Percentiles rank a stretch among this genome's conserved stretches.
These are phyloP conservation scores for Ptychodera flava DNA, from an alignment of 35 echinoderm and acorn worm species.

Conservation along the genomic window DNA sequence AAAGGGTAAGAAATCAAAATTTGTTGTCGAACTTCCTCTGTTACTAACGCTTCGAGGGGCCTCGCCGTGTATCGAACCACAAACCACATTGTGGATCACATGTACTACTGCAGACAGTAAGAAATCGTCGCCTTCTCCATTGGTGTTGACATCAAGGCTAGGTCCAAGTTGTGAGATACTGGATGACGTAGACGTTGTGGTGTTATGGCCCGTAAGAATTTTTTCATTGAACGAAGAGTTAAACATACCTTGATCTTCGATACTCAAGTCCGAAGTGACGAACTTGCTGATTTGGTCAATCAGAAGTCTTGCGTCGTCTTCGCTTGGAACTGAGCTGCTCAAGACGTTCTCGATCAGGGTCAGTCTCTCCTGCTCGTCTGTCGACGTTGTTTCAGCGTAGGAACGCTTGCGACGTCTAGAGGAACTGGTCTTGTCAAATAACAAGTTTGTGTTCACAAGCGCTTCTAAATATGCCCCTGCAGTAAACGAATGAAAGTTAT, in stretches of 20 bases:
- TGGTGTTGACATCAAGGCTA: no score
- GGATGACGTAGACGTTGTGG: no score
- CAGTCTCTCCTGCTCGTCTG: constrained; percentile 20
- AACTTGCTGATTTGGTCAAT: constrained; percentile 50
- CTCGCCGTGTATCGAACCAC: no score
- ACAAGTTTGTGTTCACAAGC: constrained; percentile 43
- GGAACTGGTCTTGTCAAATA: not conserved
- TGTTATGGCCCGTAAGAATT: no score
- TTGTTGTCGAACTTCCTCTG: no score
- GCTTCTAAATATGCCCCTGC: constrained; percentile 53
- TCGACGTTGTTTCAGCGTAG: constrained; percentile 17
- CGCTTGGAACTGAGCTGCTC: constrained; percentile 42
- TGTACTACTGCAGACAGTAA: no score
- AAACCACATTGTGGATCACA: no score
- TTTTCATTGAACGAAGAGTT: no score
- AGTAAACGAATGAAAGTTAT: not conserved
- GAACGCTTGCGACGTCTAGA: constrained; percentile 25
- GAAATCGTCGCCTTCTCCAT: no score
- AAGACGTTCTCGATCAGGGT: constrained; percentile 50
- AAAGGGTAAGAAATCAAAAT: no score
- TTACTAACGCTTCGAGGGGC: no score
- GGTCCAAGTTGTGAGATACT: no score
- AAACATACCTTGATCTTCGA: constrained; percentile 63
- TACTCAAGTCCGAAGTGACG: constrained; percentile 33
- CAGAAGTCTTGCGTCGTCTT: constrained; percentile 27